Evolutionary conservation across 35 echinoderm and acorn worm genomes (phyloP), one percentile per base, ranked within the genome.

Genomic region (Strongylocentrotus purpuratus): DNA sequence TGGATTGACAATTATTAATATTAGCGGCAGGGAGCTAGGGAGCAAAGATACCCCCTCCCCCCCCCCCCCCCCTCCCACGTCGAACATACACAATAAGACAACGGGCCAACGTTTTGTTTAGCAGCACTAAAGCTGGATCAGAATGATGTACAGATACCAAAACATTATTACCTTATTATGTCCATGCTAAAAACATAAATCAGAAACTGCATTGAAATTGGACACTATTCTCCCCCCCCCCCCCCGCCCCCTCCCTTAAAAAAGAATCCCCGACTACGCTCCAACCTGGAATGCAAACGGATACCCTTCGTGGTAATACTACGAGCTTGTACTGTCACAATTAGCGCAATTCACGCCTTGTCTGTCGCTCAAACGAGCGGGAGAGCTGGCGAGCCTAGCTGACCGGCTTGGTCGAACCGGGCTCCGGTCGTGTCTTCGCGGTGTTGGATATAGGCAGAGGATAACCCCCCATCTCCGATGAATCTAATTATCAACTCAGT

Each of bases 401-500:
- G 65, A 78, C 65, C 65, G 22, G 65, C 65, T 78, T 28, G 22
- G 65, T 28, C 50, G 50, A 55, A 15, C 50, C 10, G 15, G 50
- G 7, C 50, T 55, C 15, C 28, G 25, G 65, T n/a, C 50, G 50
- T 78, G 65, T 28, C 86, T 87, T 35, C 87, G 32, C 87, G 87
- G 45, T 33, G 32, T 88, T 33, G 87, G 28, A 35, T 46, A 46
- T 88, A 88, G 87, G 33, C 31, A 78, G 65, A 78, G 87, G 87
- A 89, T 89, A 89, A 89, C 87, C 87, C 32, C 33, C 87, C 87
- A 89, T 78, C 65, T 78, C 87, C n/a, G 45, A 45, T 89, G 87
- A 89, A 89, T 89, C 87, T 89, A 89, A 89, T 89, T 89, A 89
- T 45, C 87, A 78, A 78, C 45, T 89, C 87, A 89, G 87, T 89